Base-by-base conservation (phyloP, 2,797 vertebrate genomes). In the Myiotriccus ornatus region DNA sequence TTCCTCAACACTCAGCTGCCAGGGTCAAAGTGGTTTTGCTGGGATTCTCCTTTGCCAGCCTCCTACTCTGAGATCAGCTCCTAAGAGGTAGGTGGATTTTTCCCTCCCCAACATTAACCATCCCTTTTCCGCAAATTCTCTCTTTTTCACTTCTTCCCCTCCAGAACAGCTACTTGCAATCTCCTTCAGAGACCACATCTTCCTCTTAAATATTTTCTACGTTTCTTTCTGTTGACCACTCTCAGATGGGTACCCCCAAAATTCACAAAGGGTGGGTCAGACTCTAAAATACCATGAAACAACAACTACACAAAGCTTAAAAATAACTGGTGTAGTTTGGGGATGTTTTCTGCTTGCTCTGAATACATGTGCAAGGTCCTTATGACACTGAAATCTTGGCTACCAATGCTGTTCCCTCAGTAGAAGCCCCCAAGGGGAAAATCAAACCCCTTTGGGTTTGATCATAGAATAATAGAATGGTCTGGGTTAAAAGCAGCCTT, bases 361-460 rank as follows among this genome's bases (percentile, higher is more conserved):
- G 32, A 56, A 12, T 24, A 60, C 3, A 5, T 0, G 0, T 44
- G 15, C 7, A 8, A 10, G 18, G 11, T 27, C 4, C 30, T 65
- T 41, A 46, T 6, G 21, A 10, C 50, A 35, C 47, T 53, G 46
- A 41, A 41, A 52, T 49, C 70, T 65, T 56, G 43, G 17, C 32
- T 41, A 23, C 41, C 39, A 41, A 46, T 60, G 37, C 3, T 2
- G 19, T 44, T 53, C 4, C 18, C 39, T 75, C 27, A 83, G 46
- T 2, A 28, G 55, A 86, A 71, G 24, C 1, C 4, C 17, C 27
- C 2, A 0, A 9, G 12, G 12, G 9, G 21, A 32, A 83, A 80
- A 74, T 18, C n/a, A 39, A 37, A 47, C 4, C 4, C 21, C 12
- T 43, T 43, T 39, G 23, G 41, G 34, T 43, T 9, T 37, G 34